Base-by-base conservation (phyloP, 2,113 vertebrate genomes). In the Serinus canaria region DNA sequence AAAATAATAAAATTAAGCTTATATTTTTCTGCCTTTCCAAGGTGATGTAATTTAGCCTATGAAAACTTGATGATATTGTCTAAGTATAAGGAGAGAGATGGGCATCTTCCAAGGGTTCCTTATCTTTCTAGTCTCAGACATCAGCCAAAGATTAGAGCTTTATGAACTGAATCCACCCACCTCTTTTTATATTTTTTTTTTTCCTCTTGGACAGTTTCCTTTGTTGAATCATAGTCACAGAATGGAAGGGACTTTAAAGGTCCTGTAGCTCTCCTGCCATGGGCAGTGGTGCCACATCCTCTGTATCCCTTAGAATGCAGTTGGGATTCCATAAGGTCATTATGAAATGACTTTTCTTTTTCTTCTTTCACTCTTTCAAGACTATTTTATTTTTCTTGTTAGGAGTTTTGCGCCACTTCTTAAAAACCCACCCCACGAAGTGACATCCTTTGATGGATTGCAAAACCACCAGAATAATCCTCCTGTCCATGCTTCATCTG, bases 91-190 rank as follows among this genome's bases (percentile, higher is more conserved):
- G 10, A 82, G 10, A 49, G 23, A 78, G 15, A 87, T 14, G 3
- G 4, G 1, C 14, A 13, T 69, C 21, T 73, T 77, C 13, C 46
- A 62, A 31, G 7, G 3, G 1, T 55, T 4, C 55, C 18, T 68
- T 15, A 35, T 67, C 1, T 75, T 79, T 37, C 16, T 19, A 59
- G 4, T 39, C 15, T 60, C 30, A 58, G n/a, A 35, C 11, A 28
- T 23, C 28, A 74, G 3, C 5, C 15, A 46, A 31, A 39, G 6
- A 52, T 25, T 55, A 43, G 31, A 82, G 25, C 3, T 55, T 23
- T 30, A 30, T 0, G 0, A 67, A 24, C 10, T 22, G 18, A 79
- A 33, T 50, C 3, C 16, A 28, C 6, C 1, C 13, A 21, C 2
- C 0, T 50, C 8, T 43, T 14, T 20, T 50, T 37, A 14, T n/a